Base-by-base conservation (phyloP, 2,113 vertebrate genomes). In the Motacilla tschutschensis region DNA sequence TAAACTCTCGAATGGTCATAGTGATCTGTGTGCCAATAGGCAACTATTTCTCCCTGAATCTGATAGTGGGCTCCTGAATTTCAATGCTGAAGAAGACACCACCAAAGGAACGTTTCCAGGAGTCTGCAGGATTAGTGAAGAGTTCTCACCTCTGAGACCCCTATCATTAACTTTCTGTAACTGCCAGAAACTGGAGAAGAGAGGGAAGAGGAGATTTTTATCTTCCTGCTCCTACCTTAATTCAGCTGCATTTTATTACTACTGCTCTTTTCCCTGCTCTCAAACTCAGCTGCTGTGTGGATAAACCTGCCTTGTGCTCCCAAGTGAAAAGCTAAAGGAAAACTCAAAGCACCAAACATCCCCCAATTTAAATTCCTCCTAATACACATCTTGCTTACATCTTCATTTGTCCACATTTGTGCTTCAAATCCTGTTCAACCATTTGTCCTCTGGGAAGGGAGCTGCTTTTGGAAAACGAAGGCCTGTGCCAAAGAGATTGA, bases 41-140 rank as follows among this genome's bases (percentile, higher is more conserved):
- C 72, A 90, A 58, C 76, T 48, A n/a, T 71, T 92, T 64, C 79
- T 88, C 75, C 54, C 46, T 19, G 25, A 53, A 85, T 74, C 84
- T 53, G 51, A 86, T 24, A 82, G 31, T 0, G 25, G 54, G 65
- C 75, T 38, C 41, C 21, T 40, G 59, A 76, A 86, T 86, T 63
- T 76, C 80, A 71, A 0, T 41, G 59, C 66, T 33, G 44, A 83
- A 31, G 28, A 58, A 76, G 71, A 73, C 28, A 44, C 31, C 50
- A 25, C 13, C 51, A 55, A 33, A 59, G 29, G 28, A 64, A 28
- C 33, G 26, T 57, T 92, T 58, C 69, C 65, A 71, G 38, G 36
- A 82, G 25, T 8, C 77, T 25, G 46, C 17, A 79, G 81, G 60
- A 59, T 77, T 59, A 84, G 10, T 17, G 31, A 38, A 43, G n/a